A percentile compares a stretch with the other conserved stretches of the same genome.
These are phyloP conservation scores for Osmoderma eremita DNA, from an alignment of 2,888 invertebrate genomes.

Conservation along the genomic window DNA sequence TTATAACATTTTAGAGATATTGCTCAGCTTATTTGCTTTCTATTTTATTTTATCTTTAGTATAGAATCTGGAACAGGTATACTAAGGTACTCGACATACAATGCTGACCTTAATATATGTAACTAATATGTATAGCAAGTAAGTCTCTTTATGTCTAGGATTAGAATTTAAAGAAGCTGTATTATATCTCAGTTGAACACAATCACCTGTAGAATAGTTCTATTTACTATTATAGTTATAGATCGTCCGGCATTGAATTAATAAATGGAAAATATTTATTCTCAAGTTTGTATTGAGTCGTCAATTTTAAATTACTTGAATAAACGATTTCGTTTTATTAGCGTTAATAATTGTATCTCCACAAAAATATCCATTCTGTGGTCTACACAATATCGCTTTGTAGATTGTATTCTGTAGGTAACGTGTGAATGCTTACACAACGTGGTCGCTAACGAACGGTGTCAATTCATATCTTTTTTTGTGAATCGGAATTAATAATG, in stretches of 20 bases:
- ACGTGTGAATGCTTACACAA: constrained; percentile 35
- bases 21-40: too few species aligned
- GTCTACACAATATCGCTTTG: constrained; percentile 30
- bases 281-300: constrained; percentile 25
- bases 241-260: constrained; percentile 31
- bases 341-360: constrained; percentile 29
- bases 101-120: not conserved
- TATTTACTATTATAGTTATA: constrained; percentile 20
- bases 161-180: constrained; percentile 4
- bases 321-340: constrained; percentile 34
- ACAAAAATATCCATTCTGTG: constrained; percentile 33
- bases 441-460: constrained; percentile 29
- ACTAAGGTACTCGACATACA: too few species aligned
- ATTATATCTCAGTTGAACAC: constrained; percentile 7
- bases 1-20: too few species aligned
- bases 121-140: not conserved
- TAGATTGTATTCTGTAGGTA: constrained; percentile 15
- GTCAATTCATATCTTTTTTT: constrained; percentile 30
- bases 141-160: not conserved
- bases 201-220: constrained; percentile 12
- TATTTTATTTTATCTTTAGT: too few species aligned
- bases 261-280: constrained; percentile 32
- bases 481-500: constrained; percentile 26
- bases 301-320: constrained; percentile 36
- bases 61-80: too few species aligned